Base-by-base conservation (phyloP, 2,113 vertebrate species). In the Eudyptes chrysolophus region DNA sequence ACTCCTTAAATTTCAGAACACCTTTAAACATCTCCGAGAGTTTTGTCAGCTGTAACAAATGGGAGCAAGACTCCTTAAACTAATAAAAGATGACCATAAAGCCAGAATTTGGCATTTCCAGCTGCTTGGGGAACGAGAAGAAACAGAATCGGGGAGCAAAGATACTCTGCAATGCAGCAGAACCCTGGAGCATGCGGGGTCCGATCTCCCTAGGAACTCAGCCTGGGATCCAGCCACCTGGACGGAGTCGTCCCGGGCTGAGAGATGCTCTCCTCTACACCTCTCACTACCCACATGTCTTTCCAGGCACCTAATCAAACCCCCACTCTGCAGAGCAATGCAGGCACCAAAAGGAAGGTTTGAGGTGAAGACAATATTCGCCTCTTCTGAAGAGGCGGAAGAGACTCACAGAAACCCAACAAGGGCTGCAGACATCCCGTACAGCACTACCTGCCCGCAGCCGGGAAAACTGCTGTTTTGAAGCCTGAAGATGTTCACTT, bases 261-360 rank as follows among this genome's bases (percentile, higher is more conserved):
- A 26, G 49, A 9, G 46, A 29, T 27, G 57, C 38, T 62, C 61
- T 44, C 70, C 32, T 36, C 55, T 18, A 22, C 55, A 34, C 5
- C 65, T n/a, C 70, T 52, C 66, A 14, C 52, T 0, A 7, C 21
- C 22, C 9, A 1, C 30, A 3, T 2, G n/a, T 16, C 24, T 60
- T 46, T 29, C 52, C 10, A 24, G 36, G 42, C 70, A 54, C 51
- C 58, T 48, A 11, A 27, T 13, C 32, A 7, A 51, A 65, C 7
- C 54, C 40, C 20, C 0, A 6, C 36, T 7, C n/a, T 36, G 48
- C 62, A 60, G 34, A 80, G 29, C 36, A 11, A 22, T 3, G 49
- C 24, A 20, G 74, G n/a, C 69, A 69, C 48, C 54, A 26, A 9
- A 60, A n/a, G 19, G 30, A 18, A 52, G n/a, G 52, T 12, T 0